These are phyloP conservation scores for Zapornia atra DNA, from an alignment of 2,113 vertebrate genomes.

Conservation along the genomic window DNA sequence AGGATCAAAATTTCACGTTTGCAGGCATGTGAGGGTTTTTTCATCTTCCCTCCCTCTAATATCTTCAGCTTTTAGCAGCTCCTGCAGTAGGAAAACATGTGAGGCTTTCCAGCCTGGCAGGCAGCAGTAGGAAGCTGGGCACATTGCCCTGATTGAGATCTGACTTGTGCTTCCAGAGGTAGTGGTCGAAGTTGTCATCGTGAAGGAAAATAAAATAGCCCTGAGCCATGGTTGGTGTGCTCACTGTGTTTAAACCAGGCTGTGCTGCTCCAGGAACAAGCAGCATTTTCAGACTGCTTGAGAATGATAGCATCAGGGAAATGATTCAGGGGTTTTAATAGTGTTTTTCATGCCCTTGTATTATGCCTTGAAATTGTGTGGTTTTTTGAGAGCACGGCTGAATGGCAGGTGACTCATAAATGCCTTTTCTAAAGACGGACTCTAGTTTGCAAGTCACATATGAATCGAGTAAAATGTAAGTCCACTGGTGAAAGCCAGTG, in stretches of 20 bases:
- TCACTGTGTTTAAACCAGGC: background rate
- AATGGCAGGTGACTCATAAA: conserved; percentile 25
- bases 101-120: background rate
- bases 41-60: fast-evolving
- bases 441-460: background rate
- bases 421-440: background rate
- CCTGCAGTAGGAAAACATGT: background rate
- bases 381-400: background rate
- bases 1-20: background rate
- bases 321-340: conserved; percentile 25
- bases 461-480: background rate
- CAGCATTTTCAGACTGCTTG: background rate
- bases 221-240: background rate
- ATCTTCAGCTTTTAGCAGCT: background rate
- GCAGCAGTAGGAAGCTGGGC: background rate
- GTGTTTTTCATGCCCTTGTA: background rate
- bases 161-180: background rate
- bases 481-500: background rate
- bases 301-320: background rate
- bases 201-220: background rate
- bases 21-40: background rate
- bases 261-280: background rate
- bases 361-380: background rate
- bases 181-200: background rate
- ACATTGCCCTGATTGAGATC: background rate